Conservation (phyloP, 2,888 invertebrate species). For the Cephus sareptanus region DNA sequence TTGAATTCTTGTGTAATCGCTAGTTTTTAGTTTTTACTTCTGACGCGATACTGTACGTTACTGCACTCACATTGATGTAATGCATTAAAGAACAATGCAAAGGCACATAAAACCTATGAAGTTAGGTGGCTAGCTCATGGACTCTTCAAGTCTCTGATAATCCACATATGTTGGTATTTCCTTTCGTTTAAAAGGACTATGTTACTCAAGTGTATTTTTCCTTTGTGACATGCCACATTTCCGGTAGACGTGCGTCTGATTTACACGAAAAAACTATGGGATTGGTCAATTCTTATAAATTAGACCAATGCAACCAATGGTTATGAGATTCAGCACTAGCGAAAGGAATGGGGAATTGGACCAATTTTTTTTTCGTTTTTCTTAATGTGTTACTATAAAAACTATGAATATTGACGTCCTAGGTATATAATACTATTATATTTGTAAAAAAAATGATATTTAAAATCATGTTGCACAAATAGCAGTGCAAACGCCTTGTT, state of each 20-base stretch:
- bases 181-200: not conserved
- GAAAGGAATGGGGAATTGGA: not conserved
- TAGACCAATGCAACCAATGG: not conserved
- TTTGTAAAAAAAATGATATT: too few relatives aligned
- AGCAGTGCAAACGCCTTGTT: too few relatives aligned
- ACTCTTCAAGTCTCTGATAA: not conserved
- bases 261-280: not conserved
- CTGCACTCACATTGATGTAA: not conserved
- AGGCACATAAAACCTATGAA: not conserved
- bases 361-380: too few relatives aligned
- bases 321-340: not conserved
- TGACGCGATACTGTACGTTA: not conserved
- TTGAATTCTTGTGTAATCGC: not conserved
- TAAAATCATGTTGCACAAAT: too few relatives aligned
- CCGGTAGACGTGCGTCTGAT: not conserved
- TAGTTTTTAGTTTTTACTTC: not conserved
- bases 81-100: not conserved
- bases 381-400: too few relatives aligned
- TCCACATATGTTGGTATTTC: not conserved
- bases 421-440: too few relatives aligned
- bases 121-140: not conserved
- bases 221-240: not conserved
- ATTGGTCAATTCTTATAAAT: not conserved
- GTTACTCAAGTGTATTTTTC: not conserved
- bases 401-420: too few relatives aligned